Evolutionary conservation across 2,888 invertebrate species (phyloP).

Genomic region (Nemoura dubitans): DNA sequence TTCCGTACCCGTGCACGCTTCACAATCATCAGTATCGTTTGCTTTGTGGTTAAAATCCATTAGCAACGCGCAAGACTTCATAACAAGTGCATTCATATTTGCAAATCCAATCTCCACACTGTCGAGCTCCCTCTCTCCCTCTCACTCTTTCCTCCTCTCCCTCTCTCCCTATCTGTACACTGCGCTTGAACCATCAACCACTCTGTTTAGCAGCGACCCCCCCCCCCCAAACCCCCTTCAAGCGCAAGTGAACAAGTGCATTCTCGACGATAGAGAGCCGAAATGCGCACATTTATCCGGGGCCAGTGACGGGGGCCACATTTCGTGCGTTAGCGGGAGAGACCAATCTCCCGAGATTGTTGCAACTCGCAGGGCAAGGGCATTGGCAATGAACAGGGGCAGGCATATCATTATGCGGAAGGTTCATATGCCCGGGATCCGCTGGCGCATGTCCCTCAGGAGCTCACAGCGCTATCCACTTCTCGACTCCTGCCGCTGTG

Average conservation of each 20-base stretch:
- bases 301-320: no score
- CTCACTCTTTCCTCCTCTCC: no score
- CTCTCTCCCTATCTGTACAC: no score
- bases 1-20: not conserved
- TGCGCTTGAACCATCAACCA: not conserved
- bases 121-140: no score
- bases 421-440: not conserved
- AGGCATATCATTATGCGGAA: constrained; percentile 5
- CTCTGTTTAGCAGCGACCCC: not conserved
- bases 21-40: not conserved
- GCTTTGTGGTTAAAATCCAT: not conserved
- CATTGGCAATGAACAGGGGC: not conserved
- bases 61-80: not conserved
- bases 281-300: no score
- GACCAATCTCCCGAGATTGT: not conserved
- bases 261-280: not conserved
- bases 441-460: not conserved
- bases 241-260: not conserved
- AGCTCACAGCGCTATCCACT: not conserved
- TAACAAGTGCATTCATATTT: not conserved
- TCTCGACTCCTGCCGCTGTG: not conserved
- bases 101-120: not conserved
- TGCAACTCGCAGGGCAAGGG: not conserved
- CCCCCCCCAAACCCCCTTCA: no score
- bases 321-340: not conserved